Conservation (phyloP, 2,888 invertebrate genomes). For the Uloborus plumipes region DNA sequence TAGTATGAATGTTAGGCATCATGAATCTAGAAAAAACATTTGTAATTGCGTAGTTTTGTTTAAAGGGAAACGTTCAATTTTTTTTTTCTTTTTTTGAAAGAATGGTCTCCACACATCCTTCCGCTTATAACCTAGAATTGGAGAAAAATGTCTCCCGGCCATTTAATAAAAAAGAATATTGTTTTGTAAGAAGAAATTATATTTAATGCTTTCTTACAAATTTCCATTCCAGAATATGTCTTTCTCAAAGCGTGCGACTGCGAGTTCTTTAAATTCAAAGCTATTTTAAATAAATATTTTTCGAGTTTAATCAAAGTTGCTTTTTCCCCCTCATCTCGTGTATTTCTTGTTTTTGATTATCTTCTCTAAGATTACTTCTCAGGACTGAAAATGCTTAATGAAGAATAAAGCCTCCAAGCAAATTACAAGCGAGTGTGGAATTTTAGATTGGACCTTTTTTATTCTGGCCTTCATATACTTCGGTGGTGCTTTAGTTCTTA, state of each 20-base stretch:
- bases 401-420: conserved; percentile 19
- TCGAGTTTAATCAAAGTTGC: conserved; percentile 31
- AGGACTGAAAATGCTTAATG: conserved; percentile 15
- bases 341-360: conserved; percentile 33
- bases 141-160: no score
- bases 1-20: no score
- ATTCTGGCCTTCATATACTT: background rate
- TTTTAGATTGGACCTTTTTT: conserved; percentile 32
- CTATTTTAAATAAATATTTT: conserved; percentile 43
- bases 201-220: no score
- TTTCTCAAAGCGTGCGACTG: background rate
- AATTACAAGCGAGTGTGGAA: conserved; percentile 26
- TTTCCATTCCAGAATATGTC: background rate
- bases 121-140: no score
- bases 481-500: background rate
- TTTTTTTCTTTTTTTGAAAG: no score
- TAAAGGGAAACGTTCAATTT: no score
- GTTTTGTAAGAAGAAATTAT: no score
- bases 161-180: no score
- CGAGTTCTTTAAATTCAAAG: conserved; percentile 15
- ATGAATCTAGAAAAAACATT: no score
- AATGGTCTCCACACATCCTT: no score
- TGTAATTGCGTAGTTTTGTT: no score
- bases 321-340: conserved; percentile 14
- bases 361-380: conserved; percentile 18